phyloP scores from a whole-genome alignment of 2,888 invertebrate genomes.

The Cremastinae sp. region DNA sequence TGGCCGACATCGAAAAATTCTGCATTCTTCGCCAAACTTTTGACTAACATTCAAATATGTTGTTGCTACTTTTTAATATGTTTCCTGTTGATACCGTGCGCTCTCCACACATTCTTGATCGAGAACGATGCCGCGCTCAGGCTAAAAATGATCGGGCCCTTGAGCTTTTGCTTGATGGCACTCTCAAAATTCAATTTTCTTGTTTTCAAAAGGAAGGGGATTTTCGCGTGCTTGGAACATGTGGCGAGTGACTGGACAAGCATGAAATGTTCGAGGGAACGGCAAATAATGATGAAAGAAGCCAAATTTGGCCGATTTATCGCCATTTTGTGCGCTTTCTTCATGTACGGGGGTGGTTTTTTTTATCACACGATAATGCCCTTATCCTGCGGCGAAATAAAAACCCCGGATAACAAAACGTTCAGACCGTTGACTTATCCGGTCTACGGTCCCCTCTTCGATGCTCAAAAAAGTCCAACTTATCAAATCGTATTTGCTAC shows the following conservation, averaged over 20 bases:
- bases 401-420: slow-evolving; percentile 67
- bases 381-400: slow-evolving; percentile 63
- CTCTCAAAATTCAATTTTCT: slow-evolving; percentile 68
- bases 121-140: slow-evolving; percentile 60
- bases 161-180: slow-evolving; percentile 69
- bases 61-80: slow-evolving; percentile 64
- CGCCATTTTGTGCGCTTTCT: slow-evolving; percentile 64
- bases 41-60: slow-evolving; percentile 41
- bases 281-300: slow-evolving; percentile 65
- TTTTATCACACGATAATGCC: slow-evolving; percentile 73
- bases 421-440: slow-evolving; percentile 70
- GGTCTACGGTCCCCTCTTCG: slow-evolving; percentile 68
- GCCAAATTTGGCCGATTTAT: slow-evolving; percentile 68
- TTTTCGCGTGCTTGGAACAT: slow-evolving; percentile 65
- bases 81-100: slow-evolving; percentile 66
- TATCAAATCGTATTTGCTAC: slow-evolving; percentile 72
- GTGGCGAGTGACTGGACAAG: slow-evolving; percentile 69
- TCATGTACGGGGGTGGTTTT: slow-evolving; percentile 72
- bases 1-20: slow-evolving; percentile 58
- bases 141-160: slow-evolving; percentile 67
- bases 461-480: slow-evolving; percentile 69
- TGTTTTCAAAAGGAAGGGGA: slow-evolving; percentile 59
- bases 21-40: slow-evolving; percentile 28
- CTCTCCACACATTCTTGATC: slow-evolving; percentile 62
- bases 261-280: slow-evolving; percentile 51